phyloP scores from a whole-genome alignment of 2,797 vertebrate genomes.

The Hipposideros larvatus region DNA sequence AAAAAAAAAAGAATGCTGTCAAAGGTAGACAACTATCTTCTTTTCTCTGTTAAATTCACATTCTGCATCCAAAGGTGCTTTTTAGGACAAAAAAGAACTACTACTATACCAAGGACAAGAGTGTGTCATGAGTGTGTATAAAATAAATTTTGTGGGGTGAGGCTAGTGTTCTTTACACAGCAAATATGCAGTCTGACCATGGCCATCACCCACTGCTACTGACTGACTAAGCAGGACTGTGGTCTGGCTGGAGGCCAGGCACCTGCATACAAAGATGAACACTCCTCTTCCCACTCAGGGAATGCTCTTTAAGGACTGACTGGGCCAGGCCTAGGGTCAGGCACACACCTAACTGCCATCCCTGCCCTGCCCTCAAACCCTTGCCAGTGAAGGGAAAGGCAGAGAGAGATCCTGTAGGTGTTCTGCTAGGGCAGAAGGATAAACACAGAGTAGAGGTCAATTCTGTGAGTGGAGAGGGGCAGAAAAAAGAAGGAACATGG shows the following conservation, averaged over 20 bases:
- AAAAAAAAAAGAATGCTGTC: not conserved
- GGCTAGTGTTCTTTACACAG: not conserved
- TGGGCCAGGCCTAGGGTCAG: not conserved
- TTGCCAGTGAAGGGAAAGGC: not conserved
- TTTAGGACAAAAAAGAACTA: not conserved
- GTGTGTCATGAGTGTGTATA: not conserved
- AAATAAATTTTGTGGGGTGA: not conserved
- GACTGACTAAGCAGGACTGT: too few species aligned
- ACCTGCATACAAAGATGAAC: not conserved
- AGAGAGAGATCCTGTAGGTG: not conserved
- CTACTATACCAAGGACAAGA: not conserved
- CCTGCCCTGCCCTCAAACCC: not conserved
- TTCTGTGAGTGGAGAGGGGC: not conserved
- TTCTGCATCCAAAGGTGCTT: not conserved
- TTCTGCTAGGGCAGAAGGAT: not conserved
- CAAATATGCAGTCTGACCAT: not conserved
- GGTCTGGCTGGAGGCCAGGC: not conserved
- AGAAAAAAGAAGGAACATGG: not conserved
- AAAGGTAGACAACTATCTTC: not conserved
- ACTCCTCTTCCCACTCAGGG: not conserved
- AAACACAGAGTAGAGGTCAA: not conserved
- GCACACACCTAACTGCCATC: not conserved
- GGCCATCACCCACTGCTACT: not conserved
- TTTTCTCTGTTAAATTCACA: not conserved
- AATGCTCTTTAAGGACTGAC: not conserved